Evolutionary conservation across 2,797 vertebrate species (phyloP).

Genomic region (Meda fulgida): DNA sequence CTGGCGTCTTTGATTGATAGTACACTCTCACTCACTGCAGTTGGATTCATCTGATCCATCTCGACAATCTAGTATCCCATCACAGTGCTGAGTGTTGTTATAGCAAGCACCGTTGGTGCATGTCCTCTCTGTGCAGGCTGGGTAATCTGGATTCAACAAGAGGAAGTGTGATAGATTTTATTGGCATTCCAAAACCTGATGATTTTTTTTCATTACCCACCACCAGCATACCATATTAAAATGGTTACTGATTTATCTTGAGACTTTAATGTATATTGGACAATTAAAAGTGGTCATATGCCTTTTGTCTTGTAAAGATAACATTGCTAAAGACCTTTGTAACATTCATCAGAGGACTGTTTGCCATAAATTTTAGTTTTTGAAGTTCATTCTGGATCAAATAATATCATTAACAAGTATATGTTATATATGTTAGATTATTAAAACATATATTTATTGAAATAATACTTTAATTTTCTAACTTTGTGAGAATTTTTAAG

Average conservation of each 20-base stretch:
- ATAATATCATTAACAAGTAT: not conserved
- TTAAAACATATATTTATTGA: not conserved
- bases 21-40: conserved; percentile 71
- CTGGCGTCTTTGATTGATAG: not conserved
- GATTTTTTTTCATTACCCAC: not conserved
- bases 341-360: not conserved
- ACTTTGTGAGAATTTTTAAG: not conserved
- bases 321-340: conserved; percentile 17
- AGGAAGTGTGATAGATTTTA: conserved; percentile 12
- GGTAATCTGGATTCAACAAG: conserved; percentile 69
- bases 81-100: conserved; percentile 73
- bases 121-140: conserved; percentile 71
- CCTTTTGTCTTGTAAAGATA: conserved; percentile 38
- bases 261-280: conserved; percentile 13
- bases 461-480: not conserved
- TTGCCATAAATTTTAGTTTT: not conserved
- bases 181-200: conserved; percentile 11
- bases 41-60: conserved; percentile 79
- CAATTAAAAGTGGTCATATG: conserved; percentile 20
- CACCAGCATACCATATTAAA: not conserved
- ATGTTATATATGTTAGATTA: not conserved
- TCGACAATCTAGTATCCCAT: conserved; percentile 74
- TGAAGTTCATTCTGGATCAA: not conserved
- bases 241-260: conserved; percentile 33
- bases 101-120: conserved; percentile 79